These are phyloP conservation scores for Tonatia bakeri DNA, from an alignment of 2,113 vertebrate genomes.

Conservation along the genomic window DNA sequence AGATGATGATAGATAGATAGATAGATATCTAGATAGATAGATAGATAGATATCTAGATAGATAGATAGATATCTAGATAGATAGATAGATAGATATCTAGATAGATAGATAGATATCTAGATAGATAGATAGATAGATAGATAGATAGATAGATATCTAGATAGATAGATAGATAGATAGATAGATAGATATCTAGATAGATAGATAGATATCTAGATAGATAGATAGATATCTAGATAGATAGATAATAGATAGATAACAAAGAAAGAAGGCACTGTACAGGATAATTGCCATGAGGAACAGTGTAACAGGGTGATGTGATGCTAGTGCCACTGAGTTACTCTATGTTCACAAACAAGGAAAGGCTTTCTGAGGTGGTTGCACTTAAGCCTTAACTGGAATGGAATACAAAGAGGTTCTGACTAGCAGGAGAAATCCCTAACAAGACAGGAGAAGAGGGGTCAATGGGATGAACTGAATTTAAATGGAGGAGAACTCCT, in stretches of 20 bases:
- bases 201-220: neutral
- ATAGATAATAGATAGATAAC: neutral
- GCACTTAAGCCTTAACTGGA: neutral
- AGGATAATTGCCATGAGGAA: neutral
- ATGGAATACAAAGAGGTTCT: neutral
- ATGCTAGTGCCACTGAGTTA: neutral
- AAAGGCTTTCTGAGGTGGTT: neutral
- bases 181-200: no score
- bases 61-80: neutral
- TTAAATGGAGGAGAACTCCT: neutral
- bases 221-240: neutral
- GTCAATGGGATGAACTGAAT: neutral
- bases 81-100: no score
- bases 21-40: neutral
- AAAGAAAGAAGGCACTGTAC: neutral
- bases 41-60: no score
- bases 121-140: neutral
- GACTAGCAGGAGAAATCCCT: neutral
- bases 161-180: neutral
- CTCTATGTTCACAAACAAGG: neutral
- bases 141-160: neutral
- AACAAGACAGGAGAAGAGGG: neutral
- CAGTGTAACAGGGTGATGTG: neutral
- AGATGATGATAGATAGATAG: no score
- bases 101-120: neutral